phyloP scores from a whole-genome alignment of 2,888 invertebrate species.

The Agrochola macilenta region DNA sequence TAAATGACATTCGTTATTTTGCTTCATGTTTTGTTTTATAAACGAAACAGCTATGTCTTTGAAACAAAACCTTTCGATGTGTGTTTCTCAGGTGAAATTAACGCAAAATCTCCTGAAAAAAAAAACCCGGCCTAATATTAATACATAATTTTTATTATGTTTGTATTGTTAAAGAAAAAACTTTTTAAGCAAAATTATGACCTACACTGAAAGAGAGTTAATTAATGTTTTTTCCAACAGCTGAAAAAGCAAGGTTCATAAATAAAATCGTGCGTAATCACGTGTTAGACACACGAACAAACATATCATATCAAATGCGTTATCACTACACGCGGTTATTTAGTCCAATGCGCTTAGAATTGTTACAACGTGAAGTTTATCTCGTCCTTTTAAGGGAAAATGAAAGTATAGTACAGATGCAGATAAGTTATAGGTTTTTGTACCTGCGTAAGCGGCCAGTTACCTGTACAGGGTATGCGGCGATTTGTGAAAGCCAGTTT shows the following conservation, averaged over 20 bases:
- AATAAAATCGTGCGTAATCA: neutral
- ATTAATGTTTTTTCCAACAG: neutral
- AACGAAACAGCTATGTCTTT: neutral
- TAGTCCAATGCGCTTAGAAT: neutral
- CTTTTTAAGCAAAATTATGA: neutral
- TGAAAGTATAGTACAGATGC: neutral
- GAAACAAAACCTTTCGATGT: neutral
- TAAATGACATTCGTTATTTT: neutral
- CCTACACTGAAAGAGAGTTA: neutral
- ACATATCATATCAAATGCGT: neutral
- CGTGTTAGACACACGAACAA: neutral
- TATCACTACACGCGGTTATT: conserved; percentile 23
- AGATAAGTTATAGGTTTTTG: neutral
- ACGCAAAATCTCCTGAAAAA: neutral
- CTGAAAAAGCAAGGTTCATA: neutral
- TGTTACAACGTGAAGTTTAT: neutral
- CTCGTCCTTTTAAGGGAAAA: neutral
- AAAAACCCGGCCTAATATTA: neutral
- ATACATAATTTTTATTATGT: neutral
- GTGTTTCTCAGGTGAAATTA: neutral
- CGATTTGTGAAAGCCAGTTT: too few relatives aligned
- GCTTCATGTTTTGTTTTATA: neutral
- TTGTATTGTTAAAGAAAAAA: neutral
- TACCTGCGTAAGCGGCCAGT: too few relatives aligned
- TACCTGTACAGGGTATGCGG: too few relatives aligned